A percentile compares a stretch with the other conserved stretches of the same genome.
Conservation (phyloP, 23 tunicate genomes). For the Corella eumyota region DNA sequence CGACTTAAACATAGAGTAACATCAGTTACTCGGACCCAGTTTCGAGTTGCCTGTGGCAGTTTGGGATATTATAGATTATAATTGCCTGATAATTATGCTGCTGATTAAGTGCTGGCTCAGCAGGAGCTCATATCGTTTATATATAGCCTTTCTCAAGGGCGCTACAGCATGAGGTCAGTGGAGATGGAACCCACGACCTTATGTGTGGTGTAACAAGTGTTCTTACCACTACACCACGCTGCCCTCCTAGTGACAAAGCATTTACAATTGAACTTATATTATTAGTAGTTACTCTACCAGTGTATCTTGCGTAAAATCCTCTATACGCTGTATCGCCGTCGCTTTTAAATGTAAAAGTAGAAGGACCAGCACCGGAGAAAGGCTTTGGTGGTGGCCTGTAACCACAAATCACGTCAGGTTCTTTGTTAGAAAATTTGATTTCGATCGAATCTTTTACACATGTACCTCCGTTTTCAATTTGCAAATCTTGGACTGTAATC, state of each 20-base stretch:
- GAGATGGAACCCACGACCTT: too few relatives aligned
- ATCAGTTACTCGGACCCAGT: too few relatives aligned
- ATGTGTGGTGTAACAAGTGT: neutral
- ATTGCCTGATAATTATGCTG: too few relatives aligned
- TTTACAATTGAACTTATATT: neutral
- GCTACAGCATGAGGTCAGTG: too few relatives aligned
- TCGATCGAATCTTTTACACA: slow-evolving; percentile 56
- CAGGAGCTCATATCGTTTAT: too few relatives aligned
- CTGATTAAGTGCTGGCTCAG: too few relatives aligned
- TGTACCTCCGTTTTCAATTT: slow-evolving; percentile 40
- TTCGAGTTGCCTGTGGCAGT: too few relatives aligned
- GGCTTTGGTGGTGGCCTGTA: slow-evolving; percentile 1
- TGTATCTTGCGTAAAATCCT: slow-evolving; percentile 43
- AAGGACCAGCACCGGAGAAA: slow-evolving; percentile 54
- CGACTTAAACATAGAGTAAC: too few relatives aligned
- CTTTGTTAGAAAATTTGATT: slow-evolving; percentile 23
- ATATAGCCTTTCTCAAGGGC: too few relatives aligned
- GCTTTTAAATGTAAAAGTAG: slow-evolving; percentile 30
- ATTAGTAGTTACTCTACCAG: slow-evolving; percentile 9
- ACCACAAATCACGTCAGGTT: slow-evolving; percentile 34
- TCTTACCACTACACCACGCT: neutral
- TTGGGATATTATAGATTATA: too few relatives aligned
- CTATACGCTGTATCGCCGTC: slow-evolving; percentile 13
- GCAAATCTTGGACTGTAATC: slow-evolving; percentile 18
- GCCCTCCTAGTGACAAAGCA: neutral